A percentile compares a stretch with the other conserved stretches of the same genome.
Conservation (phyloP, 2,113 vertebrate genomes). For the Dicaeum eximium region DNA sequence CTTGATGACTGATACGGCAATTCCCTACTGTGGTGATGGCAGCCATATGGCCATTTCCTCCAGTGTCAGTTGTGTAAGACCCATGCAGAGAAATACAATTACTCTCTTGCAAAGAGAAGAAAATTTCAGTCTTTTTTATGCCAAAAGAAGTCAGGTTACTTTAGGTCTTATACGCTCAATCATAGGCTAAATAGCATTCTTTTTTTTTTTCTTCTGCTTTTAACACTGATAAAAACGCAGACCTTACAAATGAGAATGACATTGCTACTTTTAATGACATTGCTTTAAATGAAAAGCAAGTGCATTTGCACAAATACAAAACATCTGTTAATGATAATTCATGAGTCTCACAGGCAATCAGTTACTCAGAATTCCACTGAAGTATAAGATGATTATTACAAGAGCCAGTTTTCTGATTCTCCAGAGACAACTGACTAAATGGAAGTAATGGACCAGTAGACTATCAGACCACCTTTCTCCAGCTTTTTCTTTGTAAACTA, state of each 20-base stretch:
- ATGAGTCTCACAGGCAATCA: not conserved
- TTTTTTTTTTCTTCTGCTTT: not conserved
- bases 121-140: not conserved
- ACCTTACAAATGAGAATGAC: not conserved
- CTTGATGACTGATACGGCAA: not conserved
- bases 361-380: not conserved
- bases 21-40: not conserved
- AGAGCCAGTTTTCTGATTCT: not conserved
- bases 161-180: not conserved
- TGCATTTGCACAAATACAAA: not conserved
- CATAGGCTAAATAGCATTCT: not conserved
- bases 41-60: not conserved
- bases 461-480: not conserved
- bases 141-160: not conserved
- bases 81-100: not conserved
- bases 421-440: not conserved
- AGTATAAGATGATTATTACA: not conserved
- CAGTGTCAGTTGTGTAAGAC: not conserved
- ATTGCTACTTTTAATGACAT: not conserved
- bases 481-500: not conserved
- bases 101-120: not conserved
- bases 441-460: not conserved
- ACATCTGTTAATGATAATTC: not conserved
- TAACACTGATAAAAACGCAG: not conserved
- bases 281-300: not conserved